Evolutionary conservation across 1,140 invertebrate species (phyloP).

Genomic region (Latrodectus geometricus): DNA sequence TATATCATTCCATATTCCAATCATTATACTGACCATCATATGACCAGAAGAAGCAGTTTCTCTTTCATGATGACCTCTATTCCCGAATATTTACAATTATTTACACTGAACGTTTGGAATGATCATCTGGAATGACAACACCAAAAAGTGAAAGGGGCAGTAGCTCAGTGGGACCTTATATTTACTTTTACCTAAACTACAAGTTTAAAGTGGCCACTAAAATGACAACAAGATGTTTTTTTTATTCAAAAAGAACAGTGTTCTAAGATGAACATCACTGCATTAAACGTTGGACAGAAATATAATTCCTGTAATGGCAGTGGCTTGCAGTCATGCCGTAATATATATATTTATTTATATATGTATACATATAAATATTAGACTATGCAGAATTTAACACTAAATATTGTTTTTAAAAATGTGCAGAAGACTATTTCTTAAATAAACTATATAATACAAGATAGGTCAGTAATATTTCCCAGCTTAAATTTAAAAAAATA

Average conservation of each 20-base stretch:
- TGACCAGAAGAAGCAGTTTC: conserved; percentile 15
- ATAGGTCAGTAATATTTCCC: neutral
- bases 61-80: conserved; percentile 41
- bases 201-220: conserved; percentile 61
- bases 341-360: conserved; percentile 26
- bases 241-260: conserved; percentile 55
- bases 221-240: conserved; percentile 56
- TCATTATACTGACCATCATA: neutral
- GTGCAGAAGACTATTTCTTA: conserved; percentile 36
- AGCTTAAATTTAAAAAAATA: neutral
- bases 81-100: conserved; percentile 53
- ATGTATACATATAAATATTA: conserved; percentile 62
- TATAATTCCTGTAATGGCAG: conserved; percentile 59
- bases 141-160: conserved; percentile 58
- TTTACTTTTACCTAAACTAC: conserved; percentile 46
- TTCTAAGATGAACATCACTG: conserved; percentile 59
- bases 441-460: conserved; percentile 19
- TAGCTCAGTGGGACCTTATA: conserved; percentile 51
- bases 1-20: conserved; percentile 28
- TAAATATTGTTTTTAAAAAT: conserved; percentile 57
- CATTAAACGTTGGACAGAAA: conserved; percentile 58
- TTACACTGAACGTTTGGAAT: conserved; percentile 59
- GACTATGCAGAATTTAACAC: conserved; percentile 60
- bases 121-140: conserved; percentile 45
- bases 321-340: conserved; percentile 59